Evolutionary conservation across 2,113 vertebrate genomes (phyloP).

Genomic region (Onychostruthus taczanowskii): DNA sequence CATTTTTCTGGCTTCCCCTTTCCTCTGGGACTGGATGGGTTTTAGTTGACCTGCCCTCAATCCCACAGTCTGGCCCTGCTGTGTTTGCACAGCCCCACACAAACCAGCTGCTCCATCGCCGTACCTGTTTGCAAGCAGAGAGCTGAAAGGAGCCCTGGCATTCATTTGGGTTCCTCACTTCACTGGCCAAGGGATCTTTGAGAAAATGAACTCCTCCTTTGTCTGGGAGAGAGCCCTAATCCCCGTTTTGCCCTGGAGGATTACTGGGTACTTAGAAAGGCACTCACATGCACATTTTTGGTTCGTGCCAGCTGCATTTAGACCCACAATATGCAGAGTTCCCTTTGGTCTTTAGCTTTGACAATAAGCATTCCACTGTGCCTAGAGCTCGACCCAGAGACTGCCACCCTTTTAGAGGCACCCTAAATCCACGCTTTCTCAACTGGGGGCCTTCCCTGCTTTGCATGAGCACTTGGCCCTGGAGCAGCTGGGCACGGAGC

Average conservation of each 20-base stretch:
- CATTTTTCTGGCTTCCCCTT: neutral
- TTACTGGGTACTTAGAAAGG: conserved; percentile 75
- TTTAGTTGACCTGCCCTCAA: conserved; percentile 16
- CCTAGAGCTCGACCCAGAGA: neutral
- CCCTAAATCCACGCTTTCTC: neutral
- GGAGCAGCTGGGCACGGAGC: neutral
- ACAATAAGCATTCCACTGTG: conserved; percentile 55
- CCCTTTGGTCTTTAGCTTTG: conserved; percentile 45
- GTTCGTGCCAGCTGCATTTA: conserved; percentile 60
- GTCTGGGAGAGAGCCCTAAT: conserved; percentile 68
- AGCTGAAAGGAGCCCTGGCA: conserved; percentile 9
- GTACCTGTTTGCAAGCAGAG: conserved; percentile 45
- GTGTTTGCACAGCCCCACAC: neutral
- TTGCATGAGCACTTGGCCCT: neutral
- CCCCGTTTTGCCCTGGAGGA: conserved; percentile 72
- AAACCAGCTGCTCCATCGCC: neutral
- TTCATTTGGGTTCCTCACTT: conserved; percentile 51
- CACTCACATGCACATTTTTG: conserved; percentile 72
- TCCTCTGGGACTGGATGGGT: neutral
- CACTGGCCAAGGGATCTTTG: conserved; percentile 58
- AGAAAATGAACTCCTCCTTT: conserved; percentile 68
- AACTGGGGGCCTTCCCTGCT: neutral
- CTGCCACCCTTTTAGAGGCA: conserved; percentile 32
- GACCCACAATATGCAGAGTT: conserved; percentile 43
- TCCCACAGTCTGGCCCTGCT: neutral